phyloP scores from a whole-genome alignment of 1,140 invertebrate genomes.

The Samia ricini region DNA sequence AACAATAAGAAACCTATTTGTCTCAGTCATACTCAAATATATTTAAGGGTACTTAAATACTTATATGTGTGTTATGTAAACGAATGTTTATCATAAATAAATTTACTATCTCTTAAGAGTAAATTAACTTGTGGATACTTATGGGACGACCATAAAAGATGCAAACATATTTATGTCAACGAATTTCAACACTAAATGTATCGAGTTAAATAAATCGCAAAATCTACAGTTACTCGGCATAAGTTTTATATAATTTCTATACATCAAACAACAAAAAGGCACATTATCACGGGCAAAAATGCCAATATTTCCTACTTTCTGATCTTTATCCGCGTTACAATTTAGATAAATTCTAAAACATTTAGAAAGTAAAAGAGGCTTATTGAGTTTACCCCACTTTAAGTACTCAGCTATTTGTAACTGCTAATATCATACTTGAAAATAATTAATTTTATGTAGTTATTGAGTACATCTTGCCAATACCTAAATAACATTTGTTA shows the following conservation, averaged over 20 bases:
- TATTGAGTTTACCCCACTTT: background rate
- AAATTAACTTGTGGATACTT: no score
- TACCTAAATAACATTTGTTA: background rate
- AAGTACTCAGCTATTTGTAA: background rate
- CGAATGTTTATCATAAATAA: background rate
- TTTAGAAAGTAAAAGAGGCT: background rate
- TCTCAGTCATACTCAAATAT: background rate
- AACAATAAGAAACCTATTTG: background rate
- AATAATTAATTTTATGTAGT: background rate
- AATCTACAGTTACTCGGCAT: background rate
- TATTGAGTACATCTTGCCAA: constrained; percentile 45
- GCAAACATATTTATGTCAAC: background rate
- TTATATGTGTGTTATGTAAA: background rate
- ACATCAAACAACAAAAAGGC: background rate
- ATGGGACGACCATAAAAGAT: background rate
- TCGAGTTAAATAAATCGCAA: background rate
- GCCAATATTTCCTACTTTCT: background rate
- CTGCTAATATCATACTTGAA: background rate
- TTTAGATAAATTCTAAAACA: background rate
- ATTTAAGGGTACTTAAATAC: background rate
- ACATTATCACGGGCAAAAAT: background rate
- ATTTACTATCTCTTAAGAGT: no score
- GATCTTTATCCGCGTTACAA: background rate
- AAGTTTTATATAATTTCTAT: background rate
- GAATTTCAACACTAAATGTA: background rate